Conservation (phyloP, 2,797 vertebrate genomes). For the Dromococcyx pavoninus region DNA sequence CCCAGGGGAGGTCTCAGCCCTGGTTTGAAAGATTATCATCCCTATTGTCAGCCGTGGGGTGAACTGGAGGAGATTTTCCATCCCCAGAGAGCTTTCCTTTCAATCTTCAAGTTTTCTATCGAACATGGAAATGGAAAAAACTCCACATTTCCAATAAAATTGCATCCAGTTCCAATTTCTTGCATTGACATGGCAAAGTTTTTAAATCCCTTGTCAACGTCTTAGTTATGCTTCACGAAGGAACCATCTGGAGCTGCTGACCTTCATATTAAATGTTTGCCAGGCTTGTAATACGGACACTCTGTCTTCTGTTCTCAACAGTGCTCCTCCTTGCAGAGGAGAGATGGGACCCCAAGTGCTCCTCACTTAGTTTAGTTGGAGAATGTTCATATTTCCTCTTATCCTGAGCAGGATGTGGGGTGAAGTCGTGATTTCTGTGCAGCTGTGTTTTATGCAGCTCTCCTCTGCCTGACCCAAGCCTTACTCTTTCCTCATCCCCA, state of each 20-base stretch:
- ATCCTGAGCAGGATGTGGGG: neutral
- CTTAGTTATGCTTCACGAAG: slow-evolving; percentile 51
- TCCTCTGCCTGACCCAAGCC: neutral
- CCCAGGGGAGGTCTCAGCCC: neutral
- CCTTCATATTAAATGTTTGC: neutral
- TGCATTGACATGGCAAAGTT: slow-evolving; percentile 7
- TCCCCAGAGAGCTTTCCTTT: slow-evolving; percentile 4
- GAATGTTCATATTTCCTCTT: neutral
- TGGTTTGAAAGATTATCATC: slow-evolving; percentile 1
- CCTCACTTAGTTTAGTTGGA: neutral
- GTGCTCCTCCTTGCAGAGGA: neutral
- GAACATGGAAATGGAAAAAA: neutral
- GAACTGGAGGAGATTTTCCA: slow-evolving; percentile 28
- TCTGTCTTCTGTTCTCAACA: neutral
- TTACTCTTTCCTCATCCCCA: neutral
- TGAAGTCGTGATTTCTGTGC: neutral
- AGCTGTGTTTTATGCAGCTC: neutral
- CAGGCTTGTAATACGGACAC: neutral
- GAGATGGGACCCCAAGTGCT: neutral
- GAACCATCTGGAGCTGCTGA: slow-evolving; percentile 37
- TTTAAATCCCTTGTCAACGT: slow-evolving; percentile 55
- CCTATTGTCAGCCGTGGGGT: neutral
- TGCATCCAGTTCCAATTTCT: slow-evolving; percentile 51
- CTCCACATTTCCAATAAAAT: slow-evolving; percentile 30
- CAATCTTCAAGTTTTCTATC: slow-evolving; percentile 41